phyloP scores from a whole-genome alignment of 2,888 invertebrate genomes.

The Clanis bilineata region DNA sequence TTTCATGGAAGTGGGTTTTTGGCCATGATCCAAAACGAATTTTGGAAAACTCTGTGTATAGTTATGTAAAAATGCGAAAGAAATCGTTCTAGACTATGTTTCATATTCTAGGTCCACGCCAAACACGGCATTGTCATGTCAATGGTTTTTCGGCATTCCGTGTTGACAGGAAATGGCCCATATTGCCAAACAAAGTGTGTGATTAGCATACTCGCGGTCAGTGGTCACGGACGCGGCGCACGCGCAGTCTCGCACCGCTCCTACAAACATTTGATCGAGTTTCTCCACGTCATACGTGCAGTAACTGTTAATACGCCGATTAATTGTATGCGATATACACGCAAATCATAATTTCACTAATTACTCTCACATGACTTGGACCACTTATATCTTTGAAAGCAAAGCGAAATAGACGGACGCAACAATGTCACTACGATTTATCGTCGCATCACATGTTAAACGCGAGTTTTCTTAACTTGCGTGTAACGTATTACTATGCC shows the following conservation, averaged over 20 bases:
- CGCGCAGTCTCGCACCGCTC: constrained; percentile 34
- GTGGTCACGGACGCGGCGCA: constrained; percentile 50
- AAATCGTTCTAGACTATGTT: constrained; percentile 21
- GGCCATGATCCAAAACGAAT: not conserved
- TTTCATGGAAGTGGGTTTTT: not conserved
- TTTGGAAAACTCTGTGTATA: not conserved
- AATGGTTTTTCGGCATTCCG: constrained; percentile 50
- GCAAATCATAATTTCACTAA: constrained; percentile 47
- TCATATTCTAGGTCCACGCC: constrained; percentile 36
- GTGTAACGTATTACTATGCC: not conserved
- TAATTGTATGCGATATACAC: constrained; percentile 29
- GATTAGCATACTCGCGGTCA: constrained; percentile 62
- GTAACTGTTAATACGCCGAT: constrained; percentile 41
- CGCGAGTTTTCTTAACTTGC: not conserved
- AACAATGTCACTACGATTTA: not conserved
- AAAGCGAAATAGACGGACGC: constrained; percentile 16
- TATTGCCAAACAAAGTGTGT: constrained; percentile 56
- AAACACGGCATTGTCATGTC: constrained; percentile 29
- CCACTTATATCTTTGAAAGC: constrained; percentile 26
- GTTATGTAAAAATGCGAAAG: constrained; percentile 12
- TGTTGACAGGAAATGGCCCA: constrained; percentile 62
- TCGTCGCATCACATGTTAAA: constrained; percentile 3
- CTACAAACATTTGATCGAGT: constrained; percentile 35
- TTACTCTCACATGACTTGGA: constrained; percentile 33
- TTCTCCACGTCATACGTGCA: constrained; percentile 60